These are phyloP conservation scores for Lanius ludovicianus DNA, from an alignment of 2,113 vertebrate genomes.

Conservation along the genomic window DNA sequence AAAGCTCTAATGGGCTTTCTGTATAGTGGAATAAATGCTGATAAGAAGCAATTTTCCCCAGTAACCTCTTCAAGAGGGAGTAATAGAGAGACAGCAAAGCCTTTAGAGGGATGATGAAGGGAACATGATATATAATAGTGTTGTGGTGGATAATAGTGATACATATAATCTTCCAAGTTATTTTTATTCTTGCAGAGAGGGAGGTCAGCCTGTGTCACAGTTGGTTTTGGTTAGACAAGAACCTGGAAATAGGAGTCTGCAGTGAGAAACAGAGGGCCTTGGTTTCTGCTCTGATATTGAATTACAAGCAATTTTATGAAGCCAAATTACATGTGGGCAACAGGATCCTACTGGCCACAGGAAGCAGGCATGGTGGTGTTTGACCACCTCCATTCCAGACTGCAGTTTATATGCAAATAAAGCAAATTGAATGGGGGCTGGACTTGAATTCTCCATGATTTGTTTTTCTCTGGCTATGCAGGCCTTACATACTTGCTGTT, in stretches of 20 bases:
- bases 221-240: constrained; percentile 1
- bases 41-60: not conserved
- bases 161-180: not conserved
- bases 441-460: not conserved
- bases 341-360: not conserved
- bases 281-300: not conserved
- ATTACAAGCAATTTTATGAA: not conserved
- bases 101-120: not conserved
- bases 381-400: not conserved
- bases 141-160: not conserved
- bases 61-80: not conserved
- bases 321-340: not conserved
- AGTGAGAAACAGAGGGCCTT: not conserved
- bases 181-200: not conserved
- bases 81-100: not conserved
- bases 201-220: not conserved
- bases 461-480: not conserved
- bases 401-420: not conserved
- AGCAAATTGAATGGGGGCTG: not conserved
- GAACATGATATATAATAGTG: not conserved
- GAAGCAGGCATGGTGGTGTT: not conserved
- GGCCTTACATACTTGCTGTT: not conserved
- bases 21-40: not conserved
- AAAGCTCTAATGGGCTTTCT: not conserved
- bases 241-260: not conserved